Base-by-base conservation (phyloP, 2,797 vertebrate genomes). In the Chromobotia macracanthus region DNA sequence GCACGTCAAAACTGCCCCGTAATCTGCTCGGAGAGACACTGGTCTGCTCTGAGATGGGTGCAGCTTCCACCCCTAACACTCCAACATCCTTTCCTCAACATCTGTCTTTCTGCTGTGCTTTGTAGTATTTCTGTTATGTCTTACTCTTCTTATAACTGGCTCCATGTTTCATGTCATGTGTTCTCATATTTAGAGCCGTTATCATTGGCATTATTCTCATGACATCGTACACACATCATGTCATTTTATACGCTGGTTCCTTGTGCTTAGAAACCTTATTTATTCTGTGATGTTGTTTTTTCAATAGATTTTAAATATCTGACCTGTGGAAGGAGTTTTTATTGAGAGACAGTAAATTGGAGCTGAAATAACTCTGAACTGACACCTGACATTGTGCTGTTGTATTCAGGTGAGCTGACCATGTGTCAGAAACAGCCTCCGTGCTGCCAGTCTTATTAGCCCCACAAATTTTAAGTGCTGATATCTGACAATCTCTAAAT, bases 1-100 rank as follows among this genome's bases (percentile, higher is more conserved):
- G 86, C 86, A 65, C 75, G 81, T 78, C 83, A 80, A 88, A 80
- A 89, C 84, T 79, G 80, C 76, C 77, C 80, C 61, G 69, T 72
- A 80, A 82, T 76, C 80, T 82, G 80, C 69, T 81, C 67, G 70
- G 83, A 85, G 79, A 82, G 63, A 88, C 70, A 78, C 44, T 38
- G 72, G 79, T 70, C 80, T 72, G 31, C 72, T 80, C 88, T 82
- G 87, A 86, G 82, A 85, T 73, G 75, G 48, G 61, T 64, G 78
- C 60, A 84, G 58, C 83, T 77, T 84, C 82, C 48, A 80, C 53
- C 82, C 55, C 64, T 55, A 53, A 53, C 11, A 51, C 73, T 72
- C 51, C 41, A 44, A 75, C 66, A 68, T 21, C 65, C 63, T 31
- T 63, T 78, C 71, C 19, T 69, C 84, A 58, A 64, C 73, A 64